Evolutionary conservation across 2,888 invertebrate species (phyloP), one percentile per base, ranked within the genome.

Genomic region (Andrena chrysosceles): DNA sequence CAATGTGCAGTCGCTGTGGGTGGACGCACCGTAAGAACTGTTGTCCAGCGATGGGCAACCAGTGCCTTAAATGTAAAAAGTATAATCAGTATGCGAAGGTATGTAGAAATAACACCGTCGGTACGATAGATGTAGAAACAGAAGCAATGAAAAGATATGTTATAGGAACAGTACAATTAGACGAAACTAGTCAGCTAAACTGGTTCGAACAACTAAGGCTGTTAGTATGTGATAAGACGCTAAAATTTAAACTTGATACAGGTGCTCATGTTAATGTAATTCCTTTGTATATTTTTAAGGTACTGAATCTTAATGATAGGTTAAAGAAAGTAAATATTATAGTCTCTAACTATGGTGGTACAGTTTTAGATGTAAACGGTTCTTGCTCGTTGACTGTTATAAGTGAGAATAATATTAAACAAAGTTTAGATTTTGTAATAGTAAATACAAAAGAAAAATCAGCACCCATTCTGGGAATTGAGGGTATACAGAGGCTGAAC

Each of bases 11-110:
- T n/a, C 49, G 49, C 16, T 52, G 49, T n/a, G n/a, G n/a, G 7
- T 52, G n/a, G n/a, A n/a, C 2, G n/a, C 49, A 52, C n/a, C 0
- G 6, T 5, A 52, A 52, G n/a, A 52, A 52, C 6, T n/a, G 2
- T 7, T 52, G 49, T 52, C 49, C 49, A n/a, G 49, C 49, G 7
- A 0, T 1, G 2, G 49, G 49, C n/a, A 52, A 52, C 7, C 49
- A 52, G 49, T 52, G n/a, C 49, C 49, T 52, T n/a, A 52, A 52
- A 52, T 52, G 49, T 52, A 52, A 52, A 52, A 52, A 52, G n/a
- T 52, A n/a, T n/a, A 52, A 52, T 52, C 52, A 10, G 2, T 35
- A 35, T 56, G 31, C 16, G 31, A 68, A 31, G 66, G 49, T 67
- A 69, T 52, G 52, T 52, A 52, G 20, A 52, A 52, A 52, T 52